phyloP scores from a whole-genome alignment of 1,140 invertebrate species.

The Drosophila nasuta region DNA sequence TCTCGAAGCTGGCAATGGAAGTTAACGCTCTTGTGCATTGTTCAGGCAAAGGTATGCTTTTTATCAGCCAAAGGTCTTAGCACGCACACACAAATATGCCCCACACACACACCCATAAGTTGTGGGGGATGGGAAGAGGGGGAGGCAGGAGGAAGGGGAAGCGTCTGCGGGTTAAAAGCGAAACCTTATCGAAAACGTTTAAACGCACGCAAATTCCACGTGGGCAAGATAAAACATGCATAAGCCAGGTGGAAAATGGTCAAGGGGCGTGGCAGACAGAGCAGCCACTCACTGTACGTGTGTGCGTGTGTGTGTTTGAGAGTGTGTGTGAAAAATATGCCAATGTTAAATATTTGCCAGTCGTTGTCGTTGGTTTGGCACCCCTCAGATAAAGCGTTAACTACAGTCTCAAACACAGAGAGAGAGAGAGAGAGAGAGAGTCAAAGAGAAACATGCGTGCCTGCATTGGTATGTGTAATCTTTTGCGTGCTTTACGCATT shows the following conservation, averaged over 20 bases:
- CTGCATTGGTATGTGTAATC: constrained; percentile 71
- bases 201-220: constrained; percentile 82
- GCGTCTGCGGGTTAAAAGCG: constrained; percentile 77
- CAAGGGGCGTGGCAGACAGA: constrained; percentile 45
- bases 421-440: background rate
- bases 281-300: constrained; percentile 22
- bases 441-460: constrained; percentile 25
- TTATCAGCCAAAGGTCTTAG: constrained; percentile 80
- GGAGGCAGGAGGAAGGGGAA: constrained; percentile 4
- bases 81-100: constrained; percentile 68
- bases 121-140: background rate
- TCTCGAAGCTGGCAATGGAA: constrained; percentile 43
- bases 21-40: constrained; percentile 67
- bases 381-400: constrained; percentile 80
- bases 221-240: constrained; percentile 82
- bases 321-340: constrained; percentile 77
- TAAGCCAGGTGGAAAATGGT: constrained; percentile 60
- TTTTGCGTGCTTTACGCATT: constrained; percentile 83
- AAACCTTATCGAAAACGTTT: constrained; percentile 82
- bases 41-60: constrained; percentile 74
- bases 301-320: constrained; percentile 50
- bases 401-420: constrained; percentile 58
- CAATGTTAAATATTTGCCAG: constrained; percentile 82
- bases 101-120: constrained; percentile 28
- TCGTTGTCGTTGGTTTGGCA: constrained; percentile 68